Base-by-base conservation (phyloP, 2,113 vertebrate genomes). In the Actinemys pallida region DNA sequence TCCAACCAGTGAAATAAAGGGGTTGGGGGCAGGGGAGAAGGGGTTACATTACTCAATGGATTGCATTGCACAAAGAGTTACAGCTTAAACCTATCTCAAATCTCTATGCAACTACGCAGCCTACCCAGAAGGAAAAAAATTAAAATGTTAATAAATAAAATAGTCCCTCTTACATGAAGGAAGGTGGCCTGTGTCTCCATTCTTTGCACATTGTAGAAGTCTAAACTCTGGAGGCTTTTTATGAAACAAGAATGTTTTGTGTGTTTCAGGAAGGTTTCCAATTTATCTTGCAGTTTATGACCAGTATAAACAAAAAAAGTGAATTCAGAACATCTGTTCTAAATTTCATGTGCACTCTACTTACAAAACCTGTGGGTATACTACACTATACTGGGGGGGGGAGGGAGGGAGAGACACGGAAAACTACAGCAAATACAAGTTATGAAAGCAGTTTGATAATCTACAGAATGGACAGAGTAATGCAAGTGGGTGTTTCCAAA, bases 171-270 rank as follows among this genome's bases (percentile, higher is more conserved):
- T 16, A 97, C 97, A 96, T 97, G 98, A 98, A 98, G 98, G 98
- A 98, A 98, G 98, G 98, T 98, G 98, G 98, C 98, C 98, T 96
- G 90, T 92, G 92, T 96, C 93, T 96, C 97, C 83, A 27, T 96
- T 95, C 96, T 92, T 69, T 78, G 76, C 95, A 93, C 95, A 20
- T 53, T 57, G 69, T 65, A 86, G 87, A 85, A 95, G 96, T 96
- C 95, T 90, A 94, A 97, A 95, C 91, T 88, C 90, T 96, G 96
- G 93, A 97, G 90, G 94, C 80, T 93, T 94, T 95, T 87, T 81
- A 83, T 94, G 90, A 91, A 91, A 86, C 93, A 93, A 97, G 93
- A 97, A 98, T 94, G 92, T 83, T 47, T 7, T 47, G 7, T 47
- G 35, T 87, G 56, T 10, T 78, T 39, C 14, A n/a, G 87, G 7